These are phyloP conservation scores for Ridgeia piscesae DNA, from an alignment of 1,140 invertebrate genomes.

Conservation along the genomic window DNA sequence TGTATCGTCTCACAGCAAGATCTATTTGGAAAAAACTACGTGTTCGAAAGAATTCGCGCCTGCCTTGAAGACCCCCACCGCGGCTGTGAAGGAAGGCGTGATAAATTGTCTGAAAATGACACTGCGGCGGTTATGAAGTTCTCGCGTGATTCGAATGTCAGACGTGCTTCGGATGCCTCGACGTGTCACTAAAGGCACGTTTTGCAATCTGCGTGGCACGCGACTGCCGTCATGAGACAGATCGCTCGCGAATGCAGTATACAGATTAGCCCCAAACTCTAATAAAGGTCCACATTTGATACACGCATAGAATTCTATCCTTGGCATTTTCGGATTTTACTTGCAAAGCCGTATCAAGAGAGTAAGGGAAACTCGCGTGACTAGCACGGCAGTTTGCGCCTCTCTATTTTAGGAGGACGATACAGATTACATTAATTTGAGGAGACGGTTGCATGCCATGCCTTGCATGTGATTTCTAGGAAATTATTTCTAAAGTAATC, in stretches of 20 bases:
- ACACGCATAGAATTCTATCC: neutral
- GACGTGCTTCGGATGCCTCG: neutral
- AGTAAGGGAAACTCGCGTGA: too few relatives aligned
- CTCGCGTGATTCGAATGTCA: neutral
- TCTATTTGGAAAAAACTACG: neutral
- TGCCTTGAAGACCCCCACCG: too few relatives aligned
- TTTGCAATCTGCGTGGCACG: neutral
- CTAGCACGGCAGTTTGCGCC: too few relatives aligned
- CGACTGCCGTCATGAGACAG: neutral
- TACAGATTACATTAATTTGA: too few relatives aligned
- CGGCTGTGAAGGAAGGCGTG: neutral
- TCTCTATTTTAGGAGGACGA: too few relatives aligned
- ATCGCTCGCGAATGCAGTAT: neutral
- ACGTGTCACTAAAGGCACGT: neutral
- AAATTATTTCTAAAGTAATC: too few relatives aligned
- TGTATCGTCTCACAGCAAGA: neutral
- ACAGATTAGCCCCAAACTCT: neutral
- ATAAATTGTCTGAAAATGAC: neutral
- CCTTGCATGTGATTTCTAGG: too few relatives aligned
- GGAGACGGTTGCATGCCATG: too few relatives aligned
- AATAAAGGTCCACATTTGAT: neutral
- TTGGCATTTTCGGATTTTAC: neutral
- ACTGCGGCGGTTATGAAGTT: neutral
- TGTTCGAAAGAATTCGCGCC: neutral
- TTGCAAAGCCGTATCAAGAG: too few relatives aligned